A percentile compares a stretch with the other conserved stretches of the same genome.
phyloP scores from a whole-genome alignment of 2,888 invertebrate species.

The Rhaphigaster nebulosa region DNA sequence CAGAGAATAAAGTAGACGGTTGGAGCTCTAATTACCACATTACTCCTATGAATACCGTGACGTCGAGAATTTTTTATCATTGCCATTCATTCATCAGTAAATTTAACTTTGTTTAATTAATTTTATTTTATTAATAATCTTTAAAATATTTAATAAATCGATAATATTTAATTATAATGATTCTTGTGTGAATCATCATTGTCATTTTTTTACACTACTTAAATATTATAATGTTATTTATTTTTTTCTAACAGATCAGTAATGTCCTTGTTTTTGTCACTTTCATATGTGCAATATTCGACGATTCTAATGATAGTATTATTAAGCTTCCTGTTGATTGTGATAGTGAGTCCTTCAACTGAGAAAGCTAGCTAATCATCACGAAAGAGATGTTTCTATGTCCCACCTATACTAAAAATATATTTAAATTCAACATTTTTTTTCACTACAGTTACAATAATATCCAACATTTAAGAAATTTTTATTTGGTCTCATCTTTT shows the following conservation, averaged over 20 bases:
- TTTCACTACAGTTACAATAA: neutral
- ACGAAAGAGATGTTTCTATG: neutral
- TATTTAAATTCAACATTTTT: neutral
- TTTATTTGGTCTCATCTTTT: too few relatives aligned
- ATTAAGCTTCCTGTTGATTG: slow-evolving; percentile 54
- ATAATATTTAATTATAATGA: too few relatives aligned
- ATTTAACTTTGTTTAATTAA: too few relatives aligned
- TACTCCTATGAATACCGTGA: too few relatives aligned
- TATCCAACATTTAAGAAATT: too few relatives aligned
- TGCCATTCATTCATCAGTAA: too few relatives aligned
- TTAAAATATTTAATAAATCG: too few relatives aligned
- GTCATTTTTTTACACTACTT: neutral
- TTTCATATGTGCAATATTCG: neutral
- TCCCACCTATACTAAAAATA: neutral
- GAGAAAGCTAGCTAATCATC: neutral
- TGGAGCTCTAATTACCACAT: too few relatives aligned
- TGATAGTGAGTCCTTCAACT: slow-evolving; percentile 36
- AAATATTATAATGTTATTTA: neutral
- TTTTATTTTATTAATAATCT: too few relatives aligned
- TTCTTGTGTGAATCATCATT: too few relatives aligned
- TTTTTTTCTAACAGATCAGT: neutral
- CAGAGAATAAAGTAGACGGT: too few relatives aligned
- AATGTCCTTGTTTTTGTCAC: slow-evolving; percentile 39
- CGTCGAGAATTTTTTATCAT: too few relatives aligned
- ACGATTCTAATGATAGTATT: slow-evolving; percentile 46